Evolutionary conservation across 2,888 invertebrate species (phyloP).

Genomic region (Polia nebulosa): DNA sequence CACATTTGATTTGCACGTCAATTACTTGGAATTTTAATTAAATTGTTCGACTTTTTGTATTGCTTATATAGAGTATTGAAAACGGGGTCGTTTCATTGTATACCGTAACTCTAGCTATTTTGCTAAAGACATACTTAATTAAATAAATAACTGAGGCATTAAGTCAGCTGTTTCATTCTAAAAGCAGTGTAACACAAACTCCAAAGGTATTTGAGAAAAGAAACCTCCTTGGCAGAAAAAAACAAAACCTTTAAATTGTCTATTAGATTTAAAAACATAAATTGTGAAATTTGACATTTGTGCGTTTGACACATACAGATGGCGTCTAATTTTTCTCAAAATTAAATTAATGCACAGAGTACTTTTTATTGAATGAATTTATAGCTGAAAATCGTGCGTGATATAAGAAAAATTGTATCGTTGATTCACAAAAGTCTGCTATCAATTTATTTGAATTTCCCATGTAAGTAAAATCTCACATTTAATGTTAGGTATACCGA

Average conservation of each 20-base stretch:
- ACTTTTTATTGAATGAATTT: no score
- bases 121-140: background rate
- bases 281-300: background rate
- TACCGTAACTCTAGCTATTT: conserved; percentile 3
- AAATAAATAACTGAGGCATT: background rate
- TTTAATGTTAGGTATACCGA: conserved; percentile 12
- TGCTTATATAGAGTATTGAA: background rate
- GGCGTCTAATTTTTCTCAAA: conserved; percentile 2
- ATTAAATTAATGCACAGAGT: background rate
- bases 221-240: conserved; percentile 7
- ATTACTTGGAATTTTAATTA: conserved; percentile 63
- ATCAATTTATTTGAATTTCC: background rate
- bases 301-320: conserved; percentile 29
- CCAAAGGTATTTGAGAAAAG: background rate
- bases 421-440: no score
- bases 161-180: background rate
- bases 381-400: background rate
- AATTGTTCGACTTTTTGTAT: conserved; percentile 36
- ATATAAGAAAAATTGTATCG: conserved; percentile 14
- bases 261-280: conserved; percentile 1
- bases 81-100: background rate
- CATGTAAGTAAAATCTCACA: conserved; percentile 12
- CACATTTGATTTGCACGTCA: conserved; percentile 56
- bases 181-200: background rate
- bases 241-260: background rate